Conservation (phyloP, 2,113 vertebrate species). For the Potamarius usumacintae region DNA sequence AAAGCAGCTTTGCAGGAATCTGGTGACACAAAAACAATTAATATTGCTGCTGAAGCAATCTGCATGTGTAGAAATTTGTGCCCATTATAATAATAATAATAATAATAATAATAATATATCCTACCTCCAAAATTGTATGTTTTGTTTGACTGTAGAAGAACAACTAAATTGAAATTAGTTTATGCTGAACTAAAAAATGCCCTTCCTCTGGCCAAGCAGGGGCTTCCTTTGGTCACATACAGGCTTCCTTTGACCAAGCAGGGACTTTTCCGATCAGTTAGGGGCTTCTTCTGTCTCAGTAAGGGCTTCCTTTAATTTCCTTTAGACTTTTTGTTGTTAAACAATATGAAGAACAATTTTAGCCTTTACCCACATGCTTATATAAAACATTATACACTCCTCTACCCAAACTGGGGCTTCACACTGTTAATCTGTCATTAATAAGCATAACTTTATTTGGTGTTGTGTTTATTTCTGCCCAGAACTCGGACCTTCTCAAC, state of each 20-base stretch:
- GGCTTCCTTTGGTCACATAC: not conserved
- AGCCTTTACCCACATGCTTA: not conserved
- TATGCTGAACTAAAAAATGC: not conserved
- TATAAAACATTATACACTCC: not conserved
- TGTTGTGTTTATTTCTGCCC: conserved; percentile 11
- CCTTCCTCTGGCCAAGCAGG: not conserved
- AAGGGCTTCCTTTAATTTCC: not conserved
- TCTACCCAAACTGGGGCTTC: not conserved
- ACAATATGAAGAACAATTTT: not conserved
- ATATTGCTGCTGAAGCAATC: not conserved
- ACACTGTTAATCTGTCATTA: not conserved
- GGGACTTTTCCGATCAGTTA: not conserved
- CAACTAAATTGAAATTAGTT: not conserved
- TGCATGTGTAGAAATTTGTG: no score
- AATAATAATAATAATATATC: not conserved
- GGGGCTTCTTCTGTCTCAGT: not conserved
- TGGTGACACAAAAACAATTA: not conserved
- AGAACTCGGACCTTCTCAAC: conserved; percentile 88
- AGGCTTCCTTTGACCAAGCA: not conserved
- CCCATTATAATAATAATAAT: no score
- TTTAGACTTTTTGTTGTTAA: not conserved
- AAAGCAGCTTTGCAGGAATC: not conserved
- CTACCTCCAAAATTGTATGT: not conserved
- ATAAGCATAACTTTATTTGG: not conserved
- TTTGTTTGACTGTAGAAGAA: not conserved